A percentile compares a stretch with the other conserved stretches of the same genome.
These are phyloP conservation scores for Chouioia cunea DNA, from an alignment of 2,888 invertebrate genomes.

Conservation along the genomic window DNA sequence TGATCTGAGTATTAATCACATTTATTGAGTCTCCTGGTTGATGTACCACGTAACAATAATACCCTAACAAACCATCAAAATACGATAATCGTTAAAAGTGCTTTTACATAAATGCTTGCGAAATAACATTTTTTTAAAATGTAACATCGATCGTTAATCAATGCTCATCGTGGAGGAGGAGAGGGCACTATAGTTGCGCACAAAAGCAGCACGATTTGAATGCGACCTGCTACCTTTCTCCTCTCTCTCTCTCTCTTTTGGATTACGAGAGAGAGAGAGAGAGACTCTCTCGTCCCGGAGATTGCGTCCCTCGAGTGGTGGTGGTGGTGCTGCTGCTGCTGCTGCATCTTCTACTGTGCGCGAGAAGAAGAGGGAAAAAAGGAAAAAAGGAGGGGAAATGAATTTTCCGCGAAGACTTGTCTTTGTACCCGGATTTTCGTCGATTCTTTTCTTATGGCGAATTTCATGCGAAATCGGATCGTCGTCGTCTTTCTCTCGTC, in stretches of 20 bases:
- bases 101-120: no score
- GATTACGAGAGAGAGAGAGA: no score
- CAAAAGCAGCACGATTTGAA: conserved; percentile 32
- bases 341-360: no score
- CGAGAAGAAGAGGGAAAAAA: conserved; percentile 1
- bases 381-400: conserved; percentile 22
- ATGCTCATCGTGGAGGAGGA: no score
- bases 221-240: conserved; percentile 28
- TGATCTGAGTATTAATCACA: conserved; percentile 58
- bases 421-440: conserved; percentile 1
- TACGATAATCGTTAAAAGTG: no score
- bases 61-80: no score
- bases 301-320: conserved; percentile 14
- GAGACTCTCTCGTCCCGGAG: conserved; percentile 48
- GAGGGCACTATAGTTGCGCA: no score
- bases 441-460: conserved; percentile 20
- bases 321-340: no score
- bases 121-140: no score
- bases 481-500: no score
- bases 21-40: conserved; percentile 38
- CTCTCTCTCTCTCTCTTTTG: conserved; percentile 39
- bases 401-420: conserved; percentile 18
- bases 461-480: conserved; percentile 6
- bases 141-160: no score
- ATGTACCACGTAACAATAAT: neutral